These are phyloP conservation scores for Scelioninae gen. 1 DNA, from an alignment of 2,888 invertebrate species.

Conservation along the genomic window DNA sequence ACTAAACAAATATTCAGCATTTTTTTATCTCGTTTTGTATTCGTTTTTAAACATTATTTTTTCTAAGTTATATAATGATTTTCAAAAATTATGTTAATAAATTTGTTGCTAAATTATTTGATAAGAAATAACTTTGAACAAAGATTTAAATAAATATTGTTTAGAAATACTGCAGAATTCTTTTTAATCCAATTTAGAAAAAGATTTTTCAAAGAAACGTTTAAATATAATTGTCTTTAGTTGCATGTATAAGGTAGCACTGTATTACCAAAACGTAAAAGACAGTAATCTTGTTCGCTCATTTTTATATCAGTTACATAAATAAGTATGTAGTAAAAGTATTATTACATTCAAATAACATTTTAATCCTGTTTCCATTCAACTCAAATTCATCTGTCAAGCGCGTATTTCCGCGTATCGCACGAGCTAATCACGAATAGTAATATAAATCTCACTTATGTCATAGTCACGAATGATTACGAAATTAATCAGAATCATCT, in stretches of 20 bases:
- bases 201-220: too few relatives aligned
- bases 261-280: background rate
- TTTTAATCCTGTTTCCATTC: slow-evolving; percentile 17
- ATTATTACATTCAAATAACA: slow-evolving; percentile 22
- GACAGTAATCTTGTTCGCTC: slow-evolving; percentile 1
- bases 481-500: slow-evolving; percentile 70
- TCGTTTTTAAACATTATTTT: too few relatives aligned
- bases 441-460: slow-evolving; percentile 46
- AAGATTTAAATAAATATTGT: too few relatives aligned
- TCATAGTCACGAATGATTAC: slow-evolving; percentile 63
- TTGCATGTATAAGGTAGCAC: background rate
- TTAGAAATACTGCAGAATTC: too few relatives aligned
- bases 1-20: too few relatives aligned
- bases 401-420: slow-evolving; percentile 44
- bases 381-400: slow-evolving; percentile 45
- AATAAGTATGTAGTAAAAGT: background rate
- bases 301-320: slow-evolving; percentile 12
- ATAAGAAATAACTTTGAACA: too few relatives aligned
- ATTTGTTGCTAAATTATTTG: too few relatives aligned
- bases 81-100: too few relatives aligned
- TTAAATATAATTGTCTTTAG: too few relatives aligned
- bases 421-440: slow-evolving; percentile 40
- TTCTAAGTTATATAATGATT: too few relatives aligned
- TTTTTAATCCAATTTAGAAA: too few relatives aligned
- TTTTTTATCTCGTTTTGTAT: too few relatives aligned